Conservation (phyloP, 2,113 vertebrate species). For the Pipa parva region DNA sequence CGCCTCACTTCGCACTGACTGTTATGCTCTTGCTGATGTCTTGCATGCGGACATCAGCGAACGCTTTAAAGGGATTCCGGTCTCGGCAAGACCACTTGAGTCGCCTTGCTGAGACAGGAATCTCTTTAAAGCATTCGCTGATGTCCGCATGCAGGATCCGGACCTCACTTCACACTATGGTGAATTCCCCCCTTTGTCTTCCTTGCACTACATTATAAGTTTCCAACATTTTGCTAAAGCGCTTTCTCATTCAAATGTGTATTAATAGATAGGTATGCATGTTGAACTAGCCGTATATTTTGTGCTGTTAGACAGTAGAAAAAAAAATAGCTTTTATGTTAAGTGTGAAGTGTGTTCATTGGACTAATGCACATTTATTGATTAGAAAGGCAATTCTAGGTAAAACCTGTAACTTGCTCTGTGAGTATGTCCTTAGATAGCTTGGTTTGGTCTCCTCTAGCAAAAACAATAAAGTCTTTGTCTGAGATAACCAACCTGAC, state of each 20-base stretch:
- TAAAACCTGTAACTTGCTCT: conserved; percentile 32
- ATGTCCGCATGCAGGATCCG: no score
- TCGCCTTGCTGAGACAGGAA: no score
- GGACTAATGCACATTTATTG: conserved; percentile 44
- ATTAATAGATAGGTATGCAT: not conserved
- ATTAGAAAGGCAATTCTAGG: conserved; percentile 44
- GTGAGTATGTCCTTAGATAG: conserved; percentile 14
- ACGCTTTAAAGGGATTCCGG: no score
- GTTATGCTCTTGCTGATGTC: no score
- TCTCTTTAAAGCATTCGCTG: no score
- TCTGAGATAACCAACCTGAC: conserved; percentile 27
- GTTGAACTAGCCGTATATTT: conserved; percentile 9
- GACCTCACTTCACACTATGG: no score
- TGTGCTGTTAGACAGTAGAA: conserved; percentile 25
- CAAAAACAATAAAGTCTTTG: conserved; percentile 22
- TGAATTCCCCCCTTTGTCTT: no score
- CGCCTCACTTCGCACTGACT: no score
- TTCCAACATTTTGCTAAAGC: not conserved
- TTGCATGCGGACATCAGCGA: no score
- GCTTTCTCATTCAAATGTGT: not conserved
- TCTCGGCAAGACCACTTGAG: no score
- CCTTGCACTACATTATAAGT: no score
- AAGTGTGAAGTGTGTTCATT: conserved; percentile 30
- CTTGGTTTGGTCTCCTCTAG: conserved; percentile 21
- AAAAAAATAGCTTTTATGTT: conserved; percentile 30